phyloP scores from a whole-genome alignment of 1,140 invertebrate genomes.

The Nephila pilipes region DNA sequence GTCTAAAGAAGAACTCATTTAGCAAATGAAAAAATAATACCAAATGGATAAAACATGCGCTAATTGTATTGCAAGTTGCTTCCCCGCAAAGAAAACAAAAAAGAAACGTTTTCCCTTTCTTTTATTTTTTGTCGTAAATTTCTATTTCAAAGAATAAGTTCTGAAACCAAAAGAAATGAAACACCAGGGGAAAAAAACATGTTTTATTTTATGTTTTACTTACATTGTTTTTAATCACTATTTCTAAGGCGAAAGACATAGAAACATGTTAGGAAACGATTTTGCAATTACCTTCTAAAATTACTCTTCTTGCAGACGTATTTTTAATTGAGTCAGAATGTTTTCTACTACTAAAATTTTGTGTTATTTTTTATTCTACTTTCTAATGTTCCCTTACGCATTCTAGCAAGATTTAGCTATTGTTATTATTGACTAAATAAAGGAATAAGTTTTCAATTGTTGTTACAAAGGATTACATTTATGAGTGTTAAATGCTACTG shows the following conservation, averaged over 20 bases:
- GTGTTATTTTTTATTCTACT: not conserved
- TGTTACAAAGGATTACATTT: not conserved
- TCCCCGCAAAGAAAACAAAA: not conserved
- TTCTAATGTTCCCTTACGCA: not conserved
- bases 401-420: not conserved
- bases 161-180: not conserved
- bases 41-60: not conserved
- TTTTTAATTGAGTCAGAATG: not conserved
- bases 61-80: slow-evolving; percentile 24
- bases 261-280: not conserved
- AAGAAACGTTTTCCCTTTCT: not conserved
- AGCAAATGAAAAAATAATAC: not conserved
- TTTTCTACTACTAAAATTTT: not conserved
- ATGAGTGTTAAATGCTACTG: not conserved
- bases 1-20: not conserved
- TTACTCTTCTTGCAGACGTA: not conserved
- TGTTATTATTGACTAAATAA: not conserved
- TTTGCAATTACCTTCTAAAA: slow-evolving; percentile 28
- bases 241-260: not conserved
- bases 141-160: not conserved
- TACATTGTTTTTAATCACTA: slow-evolving; percentile 3
- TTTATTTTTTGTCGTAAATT: not conserved
- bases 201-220: not conserved
- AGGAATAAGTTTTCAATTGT: not conserved
- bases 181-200: not conserved